Percentiles rank a stretch among this genome's conserved stretches.
These are phyloP conservation scores for Alsophila aescularia DNA, from an alignment of 2,888 invertebrate genomes.

Conservation along the genomic window DNA sequence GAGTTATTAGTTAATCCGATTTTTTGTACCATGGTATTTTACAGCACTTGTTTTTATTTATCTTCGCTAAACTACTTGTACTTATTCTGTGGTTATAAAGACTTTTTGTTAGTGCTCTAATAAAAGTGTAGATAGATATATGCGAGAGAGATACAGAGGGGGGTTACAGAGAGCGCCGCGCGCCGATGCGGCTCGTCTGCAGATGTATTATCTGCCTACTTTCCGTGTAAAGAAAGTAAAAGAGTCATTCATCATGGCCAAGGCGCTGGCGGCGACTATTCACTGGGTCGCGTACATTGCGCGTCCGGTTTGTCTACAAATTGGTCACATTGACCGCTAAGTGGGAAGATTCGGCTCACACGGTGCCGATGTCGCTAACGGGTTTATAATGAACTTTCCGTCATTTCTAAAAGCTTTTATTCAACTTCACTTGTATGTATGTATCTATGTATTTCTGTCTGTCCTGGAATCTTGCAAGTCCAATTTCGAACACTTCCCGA, in stretches of 20 bases:
- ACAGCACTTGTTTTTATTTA: no score
- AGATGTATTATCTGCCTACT: slow-evolving; percentile 59
- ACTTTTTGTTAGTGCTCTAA: no score
- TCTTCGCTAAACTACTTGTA: no score
- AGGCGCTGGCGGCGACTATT: slow-evolving; percentile 46
- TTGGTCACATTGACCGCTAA: slow-evolving; percentile 80
- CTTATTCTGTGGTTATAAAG: no score
- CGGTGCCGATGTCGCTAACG: slow-evolving; percentile 51
- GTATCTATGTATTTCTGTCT: no score
- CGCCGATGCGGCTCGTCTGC: slow-evolving; percentile 26
- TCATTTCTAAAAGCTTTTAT: no score
- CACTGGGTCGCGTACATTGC: slow-evolving; percentile 68
- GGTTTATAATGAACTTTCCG: slow-evolving; percentile 48
- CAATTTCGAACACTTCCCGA: no score
- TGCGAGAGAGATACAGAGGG: slow-evolving; percentile 4
- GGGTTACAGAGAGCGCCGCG: slow-evolving; percentile 8
- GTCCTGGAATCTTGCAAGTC: no score
- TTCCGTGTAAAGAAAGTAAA: slow-evolving; percentile 79
- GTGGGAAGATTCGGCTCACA: slow-evolving; percentile 68
- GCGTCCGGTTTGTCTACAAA: slow-evolving; percentile 78
- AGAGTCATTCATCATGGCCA: slow-evolving; percentile 69
- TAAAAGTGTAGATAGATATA: neutral
- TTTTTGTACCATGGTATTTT: no score
- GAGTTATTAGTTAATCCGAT: no score
- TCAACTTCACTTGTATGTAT: no score